Evolutionary conservation across 2,113 vertebrate genomes (phyloP).

Genomic region (Oreochromis aureus): DNA sequence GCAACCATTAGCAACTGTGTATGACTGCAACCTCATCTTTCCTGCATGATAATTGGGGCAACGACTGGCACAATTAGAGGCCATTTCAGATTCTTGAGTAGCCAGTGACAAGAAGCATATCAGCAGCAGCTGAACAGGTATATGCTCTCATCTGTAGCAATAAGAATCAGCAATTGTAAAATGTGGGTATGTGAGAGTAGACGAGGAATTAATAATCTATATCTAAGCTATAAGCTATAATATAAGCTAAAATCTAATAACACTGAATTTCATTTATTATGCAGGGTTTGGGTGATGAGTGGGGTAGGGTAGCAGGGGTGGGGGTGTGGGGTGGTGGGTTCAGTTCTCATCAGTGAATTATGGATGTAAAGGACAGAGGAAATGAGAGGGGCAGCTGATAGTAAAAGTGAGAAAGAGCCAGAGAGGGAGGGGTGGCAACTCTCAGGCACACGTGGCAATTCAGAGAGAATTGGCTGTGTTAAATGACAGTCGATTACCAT

Average conservation of each 20-base stretch:
- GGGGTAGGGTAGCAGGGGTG: not conserved
- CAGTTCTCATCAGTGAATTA: conserved; percentile 3
- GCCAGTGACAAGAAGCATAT: not conserved
- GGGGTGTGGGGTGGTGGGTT: not conserved
- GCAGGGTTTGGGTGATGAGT: not conserved
- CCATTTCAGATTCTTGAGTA: conserved; percentile 4
- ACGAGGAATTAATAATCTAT: not conserved
- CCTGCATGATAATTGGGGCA: conserved; percentile 18
- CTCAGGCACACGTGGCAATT: conserved; percentile 36
- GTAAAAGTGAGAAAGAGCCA: not conserved
- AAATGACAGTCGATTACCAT: conserved; percentile 71
- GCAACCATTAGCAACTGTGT: conserved; percentile 9
- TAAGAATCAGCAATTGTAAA: not conserved
- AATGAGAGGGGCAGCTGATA: conserved; percentile 15
- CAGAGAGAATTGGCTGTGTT: conserved; percentile 54
- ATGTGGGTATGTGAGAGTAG: not conserved
- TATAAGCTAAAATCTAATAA: not conserved
- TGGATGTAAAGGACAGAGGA: not conserved
- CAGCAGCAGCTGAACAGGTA: not conserved
- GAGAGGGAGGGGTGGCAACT: conserved; percentile 23
- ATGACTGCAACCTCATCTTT: not conserved
- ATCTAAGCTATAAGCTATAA: not conserved
- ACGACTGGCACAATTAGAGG: not conserved
- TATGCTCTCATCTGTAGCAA: not conserved
- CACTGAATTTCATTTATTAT: not conserved